Evolutionary conservation across 2,113 vertebrate genomes (phyloP).

Genomic region (Myxocyprinus asiaticus): DNA sequence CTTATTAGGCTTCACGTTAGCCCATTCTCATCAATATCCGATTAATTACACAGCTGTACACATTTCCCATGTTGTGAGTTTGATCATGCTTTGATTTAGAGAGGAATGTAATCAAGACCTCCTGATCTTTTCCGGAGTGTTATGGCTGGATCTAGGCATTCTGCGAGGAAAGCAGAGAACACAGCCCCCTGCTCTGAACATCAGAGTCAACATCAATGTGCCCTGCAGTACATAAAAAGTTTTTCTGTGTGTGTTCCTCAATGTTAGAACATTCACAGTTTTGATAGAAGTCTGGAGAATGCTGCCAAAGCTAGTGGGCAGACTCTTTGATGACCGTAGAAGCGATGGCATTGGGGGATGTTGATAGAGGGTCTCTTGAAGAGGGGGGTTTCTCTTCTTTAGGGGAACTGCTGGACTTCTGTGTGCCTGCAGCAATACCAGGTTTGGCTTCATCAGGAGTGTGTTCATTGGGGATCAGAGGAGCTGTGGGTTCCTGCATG

Average conservation of each 20-base stretch:
- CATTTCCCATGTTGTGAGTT: conserved; percentile 31
- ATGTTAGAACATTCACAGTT: not conserved
- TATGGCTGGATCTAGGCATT: not conserved
- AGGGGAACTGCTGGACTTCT: conserved; percentile 55
- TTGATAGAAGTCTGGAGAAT: not conserved
- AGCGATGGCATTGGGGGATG: conserved; percentile 59
- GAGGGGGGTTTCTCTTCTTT: conserved; percentile 58
- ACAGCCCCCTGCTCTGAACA: not conserved
- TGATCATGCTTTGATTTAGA: conserved; percentile 69
- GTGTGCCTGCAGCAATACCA: conserved; percentile 56
- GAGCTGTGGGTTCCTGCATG: conserved; percentile 75
- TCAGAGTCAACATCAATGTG: not conserved
- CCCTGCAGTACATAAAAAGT: conserved; percentile 5
- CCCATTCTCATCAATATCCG: conserved; percentile 22
- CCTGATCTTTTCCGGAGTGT: conserved; percentile 6
- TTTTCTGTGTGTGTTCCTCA: conserved; percentile 2
- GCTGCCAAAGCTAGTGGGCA: conserved; percentile 53
- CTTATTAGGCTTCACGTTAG: not conserved
- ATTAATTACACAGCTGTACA: too few species aligned
- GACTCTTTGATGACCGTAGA: conserved; percentile 64
- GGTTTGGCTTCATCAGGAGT: conserved; percentile 72
- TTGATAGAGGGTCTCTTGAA: conserved; percentile 57
- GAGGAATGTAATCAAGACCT: conserved; percentile 57
- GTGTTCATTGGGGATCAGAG: conserved; percentile 76
- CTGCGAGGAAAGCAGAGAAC: not conserved